Percentiles rank a stretch among this genome's conserved stretches.
These are phyloP conservation scores for Papio anubis DNA, from an alignment of 2,113 vertebrate species.

Conservation along the genomic window DNA sequence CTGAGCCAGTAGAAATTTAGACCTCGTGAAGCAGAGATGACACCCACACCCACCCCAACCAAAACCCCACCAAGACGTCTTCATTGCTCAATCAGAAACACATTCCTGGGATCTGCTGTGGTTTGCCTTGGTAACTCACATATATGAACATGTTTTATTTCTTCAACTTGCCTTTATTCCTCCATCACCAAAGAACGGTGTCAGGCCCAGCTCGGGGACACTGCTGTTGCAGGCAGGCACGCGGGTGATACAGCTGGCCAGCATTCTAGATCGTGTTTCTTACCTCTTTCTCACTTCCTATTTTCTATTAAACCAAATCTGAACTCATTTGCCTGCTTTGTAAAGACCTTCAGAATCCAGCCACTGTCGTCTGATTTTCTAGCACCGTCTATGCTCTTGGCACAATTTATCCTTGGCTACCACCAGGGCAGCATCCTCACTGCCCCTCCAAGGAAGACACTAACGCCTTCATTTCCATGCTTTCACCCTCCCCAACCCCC, in stretches of 20 bases:
- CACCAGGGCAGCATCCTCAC: neutral
- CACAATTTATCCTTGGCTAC: neutral
- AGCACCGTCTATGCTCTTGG: neutral
- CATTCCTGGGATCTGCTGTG: neutral
- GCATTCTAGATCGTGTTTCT: conserved; percentile 52
- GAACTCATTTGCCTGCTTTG: conserved; percentile 50
- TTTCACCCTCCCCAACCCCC: neutral
- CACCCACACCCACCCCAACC: no score
- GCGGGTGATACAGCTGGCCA: conserved; percentile 31
- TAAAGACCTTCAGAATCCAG: neutral
- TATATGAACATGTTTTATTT: neutral
- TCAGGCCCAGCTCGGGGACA: neutral
- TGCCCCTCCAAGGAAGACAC: neutral
- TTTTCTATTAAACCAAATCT: conserved; percentile 63
- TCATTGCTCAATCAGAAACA: neutral
- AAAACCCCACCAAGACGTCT: neutral
- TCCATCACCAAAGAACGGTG: neutral
- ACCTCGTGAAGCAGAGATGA: neutral
- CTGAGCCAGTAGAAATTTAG: neutral
- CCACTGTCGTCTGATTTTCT: neutral
- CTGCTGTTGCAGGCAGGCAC: conserved; percentile 2
- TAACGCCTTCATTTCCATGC: neutral
- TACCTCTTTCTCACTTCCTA: conserved; percentile 73
- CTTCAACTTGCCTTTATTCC: neutral
- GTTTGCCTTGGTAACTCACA: neutral